phyloP scores from a whole-genome alignment of 2,113 vertebrate genomes.

The Leiothrix lutea region DNA sequence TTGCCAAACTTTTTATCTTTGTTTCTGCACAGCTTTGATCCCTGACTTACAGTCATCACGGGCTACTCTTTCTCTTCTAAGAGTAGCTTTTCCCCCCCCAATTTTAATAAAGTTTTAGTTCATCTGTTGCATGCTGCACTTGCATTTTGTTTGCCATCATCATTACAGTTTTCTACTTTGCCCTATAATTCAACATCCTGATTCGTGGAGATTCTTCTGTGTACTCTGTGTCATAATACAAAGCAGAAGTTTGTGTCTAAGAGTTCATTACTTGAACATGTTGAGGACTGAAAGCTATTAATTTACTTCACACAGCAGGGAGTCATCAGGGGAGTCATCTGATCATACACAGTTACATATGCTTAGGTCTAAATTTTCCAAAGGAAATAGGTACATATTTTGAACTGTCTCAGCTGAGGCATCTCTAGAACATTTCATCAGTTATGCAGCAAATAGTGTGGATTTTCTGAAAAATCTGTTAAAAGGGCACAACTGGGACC shows the following conservation, averaged over 20 bases:
- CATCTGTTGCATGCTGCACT: constrained; percentile 32
- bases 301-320: background rate
- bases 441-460: background rate
- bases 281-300: background rate
- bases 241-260: background rate
- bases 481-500: background rate
- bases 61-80: background rate
- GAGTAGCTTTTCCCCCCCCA: background rate
- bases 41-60: constrained; percentile 2
- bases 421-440: background rate
- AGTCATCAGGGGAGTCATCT: background rate
- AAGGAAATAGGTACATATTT: background rate
- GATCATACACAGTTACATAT: background rate
- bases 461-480: background rate
- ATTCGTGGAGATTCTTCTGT: background rate
- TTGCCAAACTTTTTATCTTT: constrained; percentile 91
- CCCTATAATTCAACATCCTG: background rate
- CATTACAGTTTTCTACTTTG: background rate
- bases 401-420: background rate
- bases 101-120: constrained; percentile 71
- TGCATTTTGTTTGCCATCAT: constrained; percentile 51
- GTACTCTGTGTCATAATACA: background rate
- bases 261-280: background rate
- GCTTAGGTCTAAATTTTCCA: background rate
- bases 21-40: constrained; percentile 85